A percentile compares a stretch with the other conserved stretches of the same genome.
phyloP scores from a whole-genome alignment of 2,797 vertebrate species.

The Mastacembelus armatus region DNA sequence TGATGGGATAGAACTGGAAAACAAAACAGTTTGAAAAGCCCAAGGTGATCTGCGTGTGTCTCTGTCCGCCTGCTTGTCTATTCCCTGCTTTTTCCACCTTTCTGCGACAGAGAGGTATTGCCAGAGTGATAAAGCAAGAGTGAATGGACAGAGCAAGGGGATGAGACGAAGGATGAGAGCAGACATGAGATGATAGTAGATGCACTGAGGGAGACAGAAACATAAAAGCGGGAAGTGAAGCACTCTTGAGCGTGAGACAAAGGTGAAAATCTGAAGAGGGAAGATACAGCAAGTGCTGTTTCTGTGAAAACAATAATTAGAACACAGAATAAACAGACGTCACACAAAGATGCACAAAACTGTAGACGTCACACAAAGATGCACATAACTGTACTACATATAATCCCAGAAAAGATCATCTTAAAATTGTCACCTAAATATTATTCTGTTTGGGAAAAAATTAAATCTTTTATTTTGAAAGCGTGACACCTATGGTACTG shows the following conservation, averaged over 20 bases:
- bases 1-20: conserved; percentile 37
- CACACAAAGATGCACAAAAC: background rate
- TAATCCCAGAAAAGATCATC: background rate
- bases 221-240: conserved; percentile 42
- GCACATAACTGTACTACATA: background rate
- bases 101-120: conserved; percentile 20
- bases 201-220: conserved; percentile 25
- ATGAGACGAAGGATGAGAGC: conserved; percentile 23
- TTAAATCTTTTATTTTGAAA: no score
- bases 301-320: no score
- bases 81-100: conserved; percentile 27
- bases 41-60: conserved; percentile 25
- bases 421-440: background rate
- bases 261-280: conserved; percentile 24
- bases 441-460: no score
- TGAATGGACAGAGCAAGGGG: conserved; percentile 26
- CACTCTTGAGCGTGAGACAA: conserved; percentile 13
- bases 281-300: background rate
- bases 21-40: conserved; percentile 27
- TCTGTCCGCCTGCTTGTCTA: conserved; percentile 19
- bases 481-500: no score
- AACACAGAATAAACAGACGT: background rate
- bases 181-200: conserved; percentile 5
- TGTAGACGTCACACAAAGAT: background rate
- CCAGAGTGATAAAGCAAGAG: conserved; percentile 33